Evolutionary conservation across 2,797 vertebrate genomes (phyloP).

Genomic region (Rhyacichthys aspro): DNA sequence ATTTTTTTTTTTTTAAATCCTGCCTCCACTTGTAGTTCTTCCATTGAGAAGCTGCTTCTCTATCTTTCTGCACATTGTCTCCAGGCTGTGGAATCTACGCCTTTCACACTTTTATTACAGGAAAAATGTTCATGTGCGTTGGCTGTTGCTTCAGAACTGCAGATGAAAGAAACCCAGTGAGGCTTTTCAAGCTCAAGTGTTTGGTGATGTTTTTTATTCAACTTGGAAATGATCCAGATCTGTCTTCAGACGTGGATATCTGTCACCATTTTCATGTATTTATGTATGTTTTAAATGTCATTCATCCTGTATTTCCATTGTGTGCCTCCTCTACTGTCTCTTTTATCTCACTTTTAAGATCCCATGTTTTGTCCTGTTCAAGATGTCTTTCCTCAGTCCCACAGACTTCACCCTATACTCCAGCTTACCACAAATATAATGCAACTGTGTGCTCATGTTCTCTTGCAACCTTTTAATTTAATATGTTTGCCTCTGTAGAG

Average conservation of each 20-base stretch:
- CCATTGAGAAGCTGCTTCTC: conserved; percentile 49
- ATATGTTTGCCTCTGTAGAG: not conserved
- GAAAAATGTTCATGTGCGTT: conserved; percentile 44
- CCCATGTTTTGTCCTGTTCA: conserved; percentile 6
- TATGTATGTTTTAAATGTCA: conserved; percentile 35
- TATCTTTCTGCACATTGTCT: conserved; percentile 68
- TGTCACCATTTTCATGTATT: conserved; percentile 44
- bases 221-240: conserved; percentile 59
- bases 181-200: conserved; percentile 43
- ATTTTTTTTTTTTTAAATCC: conserved; percentile 17
- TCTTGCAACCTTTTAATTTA: conserved; percentile 13
- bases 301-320: conserved; percentile 24
- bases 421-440: not conserved
- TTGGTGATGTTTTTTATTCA: conserved; percentile 61
- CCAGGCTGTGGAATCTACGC: conserved; percentile 44
- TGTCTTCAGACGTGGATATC: conserved; percentile 24
- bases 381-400: not conserved
- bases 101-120: conserved; percentile 52
- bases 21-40: conserved; percentile 55
- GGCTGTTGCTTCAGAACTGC: conserved; percentile 37
- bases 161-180: conserved; percentile 62
- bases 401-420: not conserved
- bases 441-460: conserved; percentile 3
- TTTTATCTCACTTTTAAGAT: conserved; percentile 22
- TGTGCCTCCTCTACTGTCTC: conserved; percentile 23